Percentiles rank a stretch among this genome's conserved stretches.
Conservation (phyloP, 2,888 invertebrate species). For the Volucella inflata region DNA sequence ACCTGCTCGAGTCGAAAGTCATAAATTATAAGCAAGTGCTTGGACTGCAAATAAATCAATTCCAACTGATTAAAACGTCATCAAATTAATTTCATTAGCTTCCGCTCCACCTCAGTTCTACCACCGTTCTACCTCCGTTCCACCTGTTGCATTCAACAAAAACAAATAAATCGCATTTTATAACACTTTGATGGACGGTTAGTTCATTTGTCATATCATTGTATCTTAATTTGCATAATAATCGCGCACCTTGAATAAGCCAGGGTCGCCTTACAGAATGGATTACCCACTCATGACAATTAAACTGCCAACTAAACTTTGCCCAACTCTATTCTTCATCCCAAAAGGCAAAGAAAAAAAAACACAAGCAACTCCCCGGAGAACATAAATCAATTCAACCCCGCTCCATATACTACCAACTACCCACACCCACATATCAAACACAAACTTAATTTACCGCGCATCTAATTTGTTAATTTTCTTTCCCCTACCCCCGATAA, state of each 20-base stretch:
- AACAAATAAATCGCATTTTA: conserved; percentile 3
- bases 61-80: too few species aligned
- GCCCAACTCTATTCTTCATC: conserved; percentile 49
- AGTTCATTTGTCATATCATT: conserved; percentile 60
- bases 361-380: conserved; percentile 36
- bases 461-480: conserved; percentile 66
- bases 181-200: conserved; percentile 52
- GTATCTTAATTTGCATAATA: conserved; percentile 64
- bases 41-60: too few species aligned
- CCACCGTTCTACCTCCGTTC: too few species aligned
- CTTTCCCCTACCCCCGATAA: neutral
- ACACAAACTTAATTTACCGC: conserved; percentile 37
- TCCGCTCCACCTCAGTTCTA: too few species aligned
- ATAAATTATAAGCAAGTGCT: too few species aligned
- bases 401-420: conserved; percentile 1
- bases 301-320: conserved; percentile 43
- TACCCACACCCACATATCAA: conserved; percentile 11
- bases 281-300: conserved; percentile 68
- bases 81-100: too few species aligned
- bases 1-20: too few species aligned
- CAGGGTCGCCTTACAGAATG: conserved; percentile 68
- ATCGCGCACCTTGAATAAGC: conserved; percentile 62
- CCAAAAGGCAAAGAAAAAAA: conserved; percentile 13
- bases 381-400: conserved; percentile 60
- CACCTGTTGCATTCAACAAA: too few species aligned